A percentile compares a stretch with the other conserved stretches of the same genome.
Conservation (phyloP, 2,113 vertebrate species). For the Poeciliopsis occidentalis region DNA sequence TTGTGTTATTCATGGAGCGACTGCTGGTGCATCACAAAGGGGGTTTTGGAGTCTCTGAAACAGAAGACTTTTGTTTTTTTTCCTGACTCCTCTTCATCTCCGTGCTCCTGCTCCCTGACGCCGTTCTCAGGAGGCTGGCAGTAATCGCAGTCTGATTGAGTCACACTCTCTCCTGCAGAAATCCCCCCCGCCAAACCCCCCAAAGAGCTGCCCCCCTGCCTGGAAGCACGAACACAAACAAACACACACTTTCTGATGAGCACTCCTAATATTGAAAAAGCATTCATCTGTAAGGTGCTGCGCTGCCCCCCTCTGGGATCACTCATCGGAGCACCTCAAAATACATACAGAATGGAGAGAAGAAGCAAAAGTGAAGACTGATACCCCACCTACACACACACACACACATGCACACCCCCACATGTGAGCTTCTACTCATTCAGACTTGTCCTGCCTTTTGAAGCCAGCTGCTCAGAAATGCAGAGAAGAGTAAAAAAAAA, state of each 20-base stretch:
- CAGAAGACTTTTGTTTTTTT: slow-evolving; percentile 36
- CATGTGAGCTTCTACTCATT: slow-evolving; percentile 63
- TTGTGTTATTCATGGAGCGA: slow-evolving; percentile 30
- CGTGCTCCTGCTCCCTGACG: slow-evolving; percentile 38
- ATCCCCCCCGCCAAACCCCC: slow-evolving; percentile 18
- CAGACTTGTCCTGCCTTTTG: slow-evolving; percentile 65
- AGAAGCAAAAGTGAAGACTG: slow-evolving; percentile 33
- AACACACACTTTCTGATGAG: slow-evolving; percentile 61
- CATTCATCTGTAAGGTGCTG: slow-evolving; percentile 74
- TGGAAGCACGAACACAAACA: slow-evolving; percentile 24
- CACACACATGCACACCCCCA: slow-evolving; percentile 19
- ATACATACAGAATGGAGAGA: slow-evolving; percentile 64
- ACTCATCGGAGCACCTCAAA: slow-evolving; percentile 62
- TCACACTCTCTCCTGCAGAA: slow-evolving; percentile 60
- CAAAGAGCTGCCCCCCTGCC: slow-evolving; percentile 39
- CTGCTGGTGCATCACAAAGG: slow-evolving; percentile 21
- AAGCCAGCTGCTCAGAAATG: slow-evolving; percentile 72
- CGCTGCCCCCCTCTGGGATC: slow-evolving; percentile 69
- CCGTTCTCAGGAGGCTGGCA: slow-evolving; percentile 52
- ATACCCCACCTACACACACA: slow-evolving; percentile 44
- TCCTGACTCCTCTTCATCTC: slow-evolving; percentile 41
- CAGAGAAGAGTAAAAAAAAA: slow-evolving; percentile 49
- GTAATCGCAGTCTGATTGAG: slow-evolving; percentile 69
- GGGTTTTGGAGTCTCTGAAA: slow-evolving; percentile 21
- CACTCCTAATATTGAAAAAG: slow-evolving; percentile 74